These are phyloP conservation scores for Phoenoteleia sp. DNA, from an alignment of 2,888 invertebrate species.

Conservation along the genomic window DNA sequence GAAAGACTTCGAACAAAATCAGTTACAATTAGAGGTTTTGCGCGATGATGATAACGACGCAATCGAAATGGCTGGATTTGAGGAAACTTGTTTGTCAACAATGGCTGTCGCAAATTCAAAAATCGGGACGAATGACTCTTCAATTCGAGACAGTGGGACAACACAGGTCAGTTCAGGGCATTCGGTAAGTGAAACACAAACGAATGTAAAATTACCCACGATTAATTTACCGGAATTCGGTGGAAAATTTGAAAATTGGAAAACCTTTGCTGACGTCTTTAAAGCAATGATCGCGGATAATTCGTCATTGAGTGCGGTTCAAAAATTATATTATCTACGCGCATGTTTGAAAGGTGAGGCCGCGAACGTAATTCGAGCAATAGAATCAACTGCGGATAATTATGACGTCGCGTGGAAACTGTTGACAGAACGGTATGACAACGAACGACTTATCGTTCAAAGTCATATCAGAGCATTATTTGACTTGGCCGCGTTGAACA, in stretches of 20 bases:
- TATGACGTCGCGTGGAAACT: background rate
- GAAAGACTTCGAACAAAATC: background rate
- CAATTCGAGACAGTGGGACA: background rate
- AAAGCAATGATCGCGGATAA: background rate
- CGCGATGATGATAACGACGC: background rate
- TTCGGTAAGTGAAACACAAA: no score
- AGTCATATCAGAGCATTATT: no score
- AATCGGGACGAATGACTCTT: background rate
- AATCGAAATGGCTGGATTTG: background rate
- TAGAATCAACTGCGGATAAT: background rate
- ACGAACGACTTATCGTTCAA: background rate
- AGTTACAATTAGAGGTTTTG: background rate
- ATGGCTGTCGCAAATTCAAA: background rate
- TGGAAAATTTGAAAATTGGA: background rate
- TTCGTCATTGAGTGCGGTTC: background rate
- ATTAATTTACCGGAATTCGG: background rate
- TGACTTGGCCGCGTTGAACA: no score
- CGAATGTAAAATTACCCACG: background rate
- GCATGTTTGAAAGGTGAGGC: background rate
- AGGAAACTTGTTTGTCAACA: background rate
- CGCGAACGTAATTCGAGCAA: background rate
- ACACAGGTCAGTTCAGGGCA: background rate
- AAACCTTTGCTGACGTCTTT: background rate
- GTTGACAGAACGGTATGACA: background rate
- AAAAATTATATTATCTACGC: background rate